phyloP scores from a whole-genome alignment of 2,797 vertebrate species.

The Hydrolagus colliei region DNA sequence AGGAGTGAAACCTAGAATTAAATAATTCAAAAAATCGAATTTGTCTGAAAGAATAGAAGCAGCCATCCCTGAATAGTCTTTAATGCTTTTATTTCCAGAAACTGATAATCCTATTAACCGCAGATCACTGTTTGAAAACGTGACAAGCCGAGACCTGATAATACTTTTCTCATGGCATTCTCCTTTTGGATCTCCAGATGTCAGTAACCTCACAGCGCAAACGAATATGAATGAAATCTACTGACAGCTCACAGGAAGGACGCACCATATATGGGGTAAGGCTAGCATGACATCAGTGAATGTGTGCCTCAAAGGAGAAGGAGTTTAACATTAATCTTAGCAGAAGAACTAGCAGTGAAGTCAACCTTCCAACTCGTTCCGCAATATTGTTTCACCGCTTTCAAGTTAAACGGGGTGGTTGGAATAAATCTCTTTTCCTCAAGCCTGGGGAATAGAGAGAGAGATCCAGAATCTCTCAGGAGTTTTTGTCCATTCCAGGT shows the following conservation, averaged over 20 bases:
- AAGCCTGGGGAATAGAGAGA: neutral
- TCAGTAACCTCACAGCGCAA: conserved; percentile 25
- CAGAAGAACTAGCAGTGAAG: neutral
- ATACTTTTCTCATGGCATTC: neutral
- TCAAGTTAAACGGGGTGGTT: neutral
- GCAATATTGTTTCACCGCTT: neutral
- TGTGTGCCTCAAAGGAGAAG: conserved; percentile 15
- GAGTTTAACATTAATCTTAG: conserved; percentile 7
- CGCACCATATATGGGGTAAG: conserved; percentile 19
- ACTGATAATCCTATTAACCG: neutral
- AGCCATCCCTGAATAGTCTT: neutral
- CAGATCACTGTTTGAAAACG: neutral
- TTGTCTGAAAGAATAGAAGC: neutral
- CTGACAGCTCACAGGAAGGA: conserved; percentile 21
- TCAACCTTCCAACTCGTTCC: neutral
- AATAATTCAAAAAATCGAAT: neutral
- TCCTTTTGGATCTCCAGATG: conserved; percentile 25
- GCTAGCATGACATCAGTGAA: conserved; percentile 21
- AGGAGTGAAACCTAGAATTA: neutral
- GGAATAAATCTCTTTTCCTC: neutral
- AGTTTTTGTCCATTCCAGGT: conserved; percentile 25
- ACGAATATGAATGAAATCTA: conserved; percentile 30
- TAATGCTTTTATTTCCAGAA: neutral
- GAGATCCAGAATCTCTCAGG: conserved; percentile 26
- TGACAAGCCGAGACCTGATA: neutral